Base-by-base conservation (phyloP, 1,140 invertebrate genomes). In the Drosophila sulfurigaster region DNA sequence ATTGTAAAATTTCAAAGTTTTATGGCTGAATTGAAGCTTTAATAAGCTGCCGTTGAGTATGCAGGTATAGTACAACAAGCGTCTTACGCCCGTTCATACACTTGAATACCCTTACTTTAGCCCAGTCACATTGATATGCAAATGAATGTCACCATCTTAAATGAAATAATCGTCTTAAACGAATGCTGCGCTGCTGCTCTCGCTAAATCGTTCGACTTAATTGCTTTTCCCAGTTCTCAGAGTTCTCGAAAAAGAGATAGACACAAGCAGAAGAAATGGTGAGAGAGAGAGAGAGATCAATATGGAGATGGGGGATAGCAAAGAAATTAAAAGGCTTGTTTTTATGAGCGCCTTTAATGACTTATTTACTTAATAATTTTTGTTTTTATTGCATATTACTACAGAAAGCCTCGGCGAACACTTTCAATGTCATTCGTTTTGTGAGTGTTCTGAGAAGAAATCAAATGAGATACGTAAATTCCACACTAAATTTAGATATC, bases 101-200 rank as follows among this genome's bases (percentile, higher is more conserved):
- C 38, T 52, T 35, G 25, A 35, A 66, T 72, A 60, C 70, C 49
- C 54, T 60, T 10, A 51, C 35, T 28, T 35, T 49, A 6, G 5
- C 60, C 45, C 8, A 8, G 46, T 35, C 81, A 63, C 73, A 89
- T 85, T 89, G 85, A 88, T 88, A 91, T 91, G 89, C 89, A 91
- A 91, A 91, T 91, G 89, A 91, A 91, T 91, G 89, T 91, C 85
- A 89, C 78, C 85, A 81, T 85, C 86, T 89, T 85, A 85, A 89
- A 89, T 89, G 81, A 89, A 89, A 89, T 89, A 89, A 89, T 89
- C 86, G 75, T 89, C 85, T 89, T 89, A 89, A 89, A 89, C 81
- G 82, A 88, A 72, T 59, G 54, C 77, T 70, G 60, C 48, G 58
- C 45, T 56, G 32, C n/a, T 46, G 11, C 46, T 60, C 72, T 75